These are phyloP conservation scores for Platysteira castanea DNA, from an alignment of 2,113 vertebrate genomes.

Conservation along the genomic window DNA sequence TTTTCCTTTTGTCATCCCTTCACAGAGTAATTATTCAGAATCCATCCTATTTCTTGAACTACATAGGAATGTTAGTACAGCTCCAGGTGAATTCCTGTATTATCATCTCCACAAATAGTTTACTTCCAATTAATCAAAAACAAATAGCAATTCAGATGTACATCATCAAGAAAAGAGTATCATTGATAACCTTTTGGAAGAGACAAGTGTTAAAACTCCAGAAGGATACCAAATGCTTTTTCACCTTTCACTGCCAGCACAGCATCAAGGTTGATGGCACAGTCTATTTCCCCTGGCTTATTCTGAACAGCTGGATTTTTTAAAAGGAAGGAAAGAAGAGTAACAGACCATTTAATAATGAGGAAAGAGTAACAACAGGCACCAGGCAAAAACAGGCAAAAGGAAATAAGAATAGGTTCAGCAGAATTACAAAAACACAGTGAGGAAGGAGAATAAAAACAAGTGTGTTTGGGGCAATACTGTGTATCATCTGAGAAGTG, in stretches of 20 bases:
- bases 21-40: not conserved
- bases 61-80: not conserved
- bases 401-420: not conserved
- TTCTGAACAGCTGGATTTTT: not conserved
- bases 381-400: not conserved
- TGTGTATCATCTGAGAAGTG: not conserved
- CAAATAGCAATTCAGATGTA: not conserved
- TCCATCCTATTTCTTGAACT: not conserved
- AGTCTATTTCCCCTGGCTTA: not conserved
- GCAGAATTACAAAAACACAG: not conserved
- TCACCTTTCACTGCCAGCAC: not conserved
- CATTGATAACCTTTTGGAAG: not conserved
- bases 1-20: not conserved
- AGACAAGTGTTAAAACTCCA: not conserved
- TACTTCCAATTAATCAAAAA: not conserved
- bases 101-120: not conserved
- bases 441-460: not conserved
- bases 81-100: not conserved
- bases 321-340: not conserved
- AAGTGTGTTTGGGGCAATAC: not conserved
- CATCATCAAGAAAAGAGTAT: not conserved
- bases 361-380: not conserved
- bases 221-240: not conserved
- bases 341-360: not conserved
- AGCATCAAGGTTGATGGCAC: not conserved